A percentile compares a stretch with the other conserved stretches of the same genome.
Conservation (phyloP, 2,113 vertebrate species). For the Ceyx cyanopectus region DNA sequence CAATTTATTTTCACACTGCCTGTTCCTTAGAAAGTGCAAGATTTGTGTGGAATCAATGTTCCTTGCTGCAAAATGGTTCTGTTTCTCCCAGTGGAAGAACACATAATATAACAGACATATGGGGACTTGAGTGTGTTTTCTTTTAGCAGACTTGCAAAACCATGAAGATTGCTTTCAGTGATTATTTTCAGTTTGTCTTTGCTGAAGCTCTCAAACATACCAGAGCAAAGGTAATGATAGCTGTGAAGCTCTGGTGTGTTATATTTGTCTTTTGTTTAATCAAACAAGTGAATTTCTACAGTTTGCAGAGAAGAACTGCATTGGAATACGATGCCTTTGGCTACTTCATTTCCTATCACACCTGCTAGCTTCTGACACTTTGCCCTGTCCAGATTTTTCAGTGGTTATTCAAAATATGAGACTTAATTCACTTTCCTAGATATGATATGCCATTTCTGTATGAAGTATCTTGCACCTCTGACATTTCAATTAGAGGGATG, state of each 20-base stretch:
- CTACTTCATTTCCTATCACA: conserved; percentile 41
- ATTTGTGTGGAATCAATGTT: not conserved
- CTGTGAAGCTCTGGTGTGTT: conserved; percentile 14
- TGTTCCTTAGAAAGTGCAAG: not conserved
- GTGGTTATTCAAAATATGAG: conserved; percentile 1
- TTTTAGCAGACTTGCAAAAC: conserved; percentile 13
- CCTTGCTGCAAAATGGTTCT: not conserved
- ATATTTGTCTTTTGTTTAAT: conserved; percentile 25
- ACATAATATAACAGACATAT: not conserved
- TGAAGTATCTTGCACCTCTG: conserved; percentile 39
- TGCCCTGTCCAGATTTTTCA: not conserved
- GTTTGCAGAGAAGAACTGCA: not conserved
- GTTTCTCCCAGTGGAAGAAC: not conserved
- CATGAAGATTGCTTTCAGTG: not conserved
- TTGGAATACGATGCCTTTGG: conserved; percentile 17
- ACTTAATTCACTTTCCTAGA: conserved; percentile 26
- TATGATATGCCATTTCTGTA: conserved; percentile 27
- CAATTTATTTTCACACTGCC: not conserved
- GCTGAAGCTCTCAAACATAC: not conserved
- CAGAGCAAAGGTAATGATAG: conserved; percentile 19
- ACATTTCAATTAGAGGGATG: conserved; percentile 57
- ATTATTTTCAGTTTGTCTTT: not conserved
- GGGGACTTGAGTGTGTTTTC: not conserved
- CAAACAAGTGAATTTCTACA: conserved; percentile 32
- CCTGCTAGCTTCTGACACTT: conserved; percentile 21